Evolutionary conservation across 2,113 vertebrate genomes (phyloP).

Genomic region (Hippocampus barbouri): DNA sequence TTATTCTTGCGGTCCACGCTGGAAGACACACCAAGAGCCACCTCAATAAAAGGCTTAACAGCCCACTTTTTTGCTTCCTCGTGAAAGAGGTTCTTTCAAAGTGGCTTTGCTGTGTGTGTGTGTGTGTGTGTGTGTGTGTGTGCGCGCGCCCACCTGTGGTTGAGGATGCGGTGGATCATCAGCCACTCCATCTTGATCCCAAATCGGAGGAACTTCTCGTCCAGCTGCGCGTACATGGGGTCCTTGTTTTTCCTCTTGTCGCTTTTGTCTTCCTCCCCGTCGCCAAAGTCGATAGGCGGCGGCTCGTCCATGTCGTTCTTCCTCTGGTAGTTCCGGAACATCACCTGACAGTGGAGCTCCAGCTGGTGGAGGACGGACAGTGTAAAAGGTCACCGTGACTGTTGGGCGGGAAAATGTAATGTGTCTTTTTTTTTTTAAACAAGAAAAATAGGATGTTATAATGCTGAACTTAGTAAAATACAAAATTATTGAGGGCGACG

Average conservation of each 20-base stretch:
- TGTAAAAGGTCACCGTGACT: too few relatives aligned
- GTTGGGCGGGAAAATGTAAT: too few relatives aligned
- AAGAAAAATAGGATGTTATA: too few relatives aligned
- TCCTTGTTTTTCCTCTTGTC: constrained; percentile 91
- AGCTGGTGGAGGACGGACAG: constrained; percentile 65
- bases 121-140: too few relatives aligned
- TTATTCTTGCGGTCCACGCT: constrained; percentile 94
- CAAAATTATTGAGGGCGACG: too few relatives aligned
- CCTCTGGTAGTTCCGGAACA: constrained; percentile 98
- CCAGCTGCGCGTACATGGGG: constrained; percentile 89
- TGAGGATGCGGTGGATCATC: constrained; percentile 93
- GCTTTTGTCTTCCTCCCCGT: constrained; percentile 87
- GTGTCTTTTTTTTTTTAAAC: too few relatives aligned
- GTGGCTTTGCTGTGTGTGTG: too few relatives aligned
- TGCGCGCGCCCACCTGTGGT: constrained; percentile 81
- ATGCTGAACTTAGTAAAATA: too few relatives aligned
- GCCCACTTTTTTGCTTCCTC: too few relatives aligned
- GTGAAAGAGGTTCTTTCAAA: too few relatives aligned
- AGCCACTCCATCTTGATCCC: constrained; percentile 99
- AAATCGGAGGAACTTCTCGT: constrained; percentile 91
- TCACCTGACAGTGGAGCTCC: constrained; percentile 95
- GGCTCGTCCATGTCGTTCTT: constrained; percentile 99
- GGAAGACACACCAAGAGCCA: neutral
- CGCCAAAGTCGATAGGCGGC: constrained; percentile 84
- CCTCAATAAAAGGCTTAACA: too few relatives aligned